A percentile compares a stretch with the other conserved stretches of the same genome.
Evolutionary conservation across 2,797 vertebrate species (phyloP).

Genomic region (Neosilurus hyrtlii): DNA sequence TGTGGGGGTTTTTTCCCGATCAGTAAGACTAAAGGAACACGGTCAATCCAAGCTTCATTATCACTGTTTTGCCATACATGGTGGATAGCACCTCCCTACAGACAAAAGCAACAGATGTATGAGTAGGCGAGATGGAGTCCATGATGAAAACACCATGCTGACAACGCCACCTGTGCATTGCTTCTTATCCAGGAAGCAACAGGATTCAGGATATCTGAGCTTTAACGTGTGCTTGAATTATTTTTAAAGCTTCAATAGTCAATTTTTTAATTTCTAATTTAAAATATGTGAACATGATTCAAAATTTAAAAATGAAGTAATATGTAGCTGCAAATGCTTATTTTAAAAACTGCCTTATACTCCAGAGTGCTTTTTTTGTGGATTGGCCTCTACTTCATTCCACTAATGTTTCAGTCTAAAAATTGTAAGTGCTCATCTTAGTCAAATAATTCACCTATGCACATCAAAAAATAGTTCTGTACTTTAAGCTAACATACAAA

Average conservation of each 20-base stretch:
- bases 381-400: neutral
- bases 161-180: slow-evolving; percentile 51
- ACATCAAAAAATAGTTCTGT: neutral
- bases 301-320: neutral
- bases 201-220: slow-evolving; percentile 39
- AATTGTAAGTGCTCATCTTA: neutral
- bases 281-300: neutral
- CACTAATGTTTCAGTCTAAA: neutral
- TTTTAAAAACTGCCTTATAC: neutral
- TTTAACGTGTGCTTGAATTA: slow-evolving; percentile 18
- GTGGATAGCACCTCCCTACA: slow-evolving; percentile 29
- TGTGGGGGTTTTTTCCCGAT: no score
- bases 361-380: neutral
- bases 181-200: slow-evolving; percentile 40
- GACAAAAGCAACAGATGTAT: slow-evolving; percentile 55
- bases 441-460: neutral
- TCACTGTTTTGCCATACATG: slow-evolving; percentile 46
- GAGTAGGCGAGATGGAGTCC: slow-evolving; percentile 39
- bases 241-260: neutral
- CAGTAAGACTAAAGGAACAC: slow-evolving; percentile 19
- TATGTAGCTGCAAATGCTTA: neutral
- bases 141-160: slow-evolving; percentile 48
- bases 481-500: neutral
- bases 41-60: slow-evolving; percentile 42
- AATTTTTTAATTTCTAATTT: neutral